Evolutionary conservation across 2,888 invertebrate species (phyloP).

Genomic region (Laothoe populi): DNA sequence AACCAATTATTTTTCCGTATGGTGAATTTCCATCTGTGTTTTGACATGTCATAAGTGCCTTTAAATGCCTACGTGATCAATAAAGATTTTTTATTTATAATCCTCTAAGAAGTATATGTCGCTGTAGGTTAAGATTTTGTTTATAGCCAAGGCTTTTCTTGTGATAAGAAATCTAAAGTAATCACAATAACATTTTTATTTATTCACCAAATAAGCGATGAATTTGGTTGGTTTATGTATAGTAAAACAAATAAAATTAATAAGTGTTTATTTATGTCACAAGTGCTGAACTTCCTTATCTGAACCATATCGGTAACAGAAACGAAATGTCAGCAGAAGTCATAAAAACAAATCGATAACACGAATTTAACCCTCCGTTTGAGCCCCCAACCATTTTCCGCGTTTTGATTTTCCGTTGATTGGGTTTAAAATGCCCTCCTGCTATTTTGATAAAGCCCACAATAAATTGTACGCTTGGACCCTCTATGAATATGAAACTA

Average conservation of each 20-base stretch:
- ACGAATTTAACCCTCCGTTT: conserved; percentile 80
- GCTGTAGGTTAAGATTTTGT: too few species aligned
- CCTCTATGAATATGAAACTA: conserved; percentile 60
- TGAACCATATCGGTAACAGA: conserved; percentile 50
- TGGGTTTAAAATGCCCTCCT: conserved; percentile 80
- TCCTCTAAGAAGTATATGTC: too few species aligned
- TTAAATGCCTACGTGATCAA: too few species aligned
- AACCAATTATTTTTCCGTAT: too few species aligned
- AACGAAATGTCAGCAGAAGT: conserved; percentile 74
- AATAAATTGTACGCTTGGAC: conserved; percentile 62
- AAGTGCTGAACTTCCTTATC: conserved; percentile 29
- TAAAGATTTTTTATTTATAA: too few species aligned
- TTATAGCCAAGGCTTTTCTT: too few species aligned
- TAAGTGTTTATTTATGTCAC: not conserved
- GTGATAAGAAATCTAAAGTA: too few species aligned
- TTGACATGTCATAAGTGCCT: too few species aligned
- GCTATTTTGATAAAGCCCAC: conserved; percentile 73
- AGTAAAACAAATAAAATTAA: conserved; percentile 7
- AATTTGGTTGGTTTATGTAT: not conserved
- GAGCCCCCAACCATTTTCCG: conserved; percentile 79
- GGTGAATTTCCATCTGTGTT: too few species aligned
- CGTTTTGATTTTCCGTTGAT: conserved; percentile 83
- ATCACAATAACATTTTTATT: too few species aligned
- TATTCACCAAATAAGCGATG: not conserved
- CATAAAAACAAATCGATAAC: conserved; percentile 82